These are phyloP conservation scores for Noctua janthe DNA, from an alignment of 2,888 invertebrate species.

Conservation along the genomic window DNA sequence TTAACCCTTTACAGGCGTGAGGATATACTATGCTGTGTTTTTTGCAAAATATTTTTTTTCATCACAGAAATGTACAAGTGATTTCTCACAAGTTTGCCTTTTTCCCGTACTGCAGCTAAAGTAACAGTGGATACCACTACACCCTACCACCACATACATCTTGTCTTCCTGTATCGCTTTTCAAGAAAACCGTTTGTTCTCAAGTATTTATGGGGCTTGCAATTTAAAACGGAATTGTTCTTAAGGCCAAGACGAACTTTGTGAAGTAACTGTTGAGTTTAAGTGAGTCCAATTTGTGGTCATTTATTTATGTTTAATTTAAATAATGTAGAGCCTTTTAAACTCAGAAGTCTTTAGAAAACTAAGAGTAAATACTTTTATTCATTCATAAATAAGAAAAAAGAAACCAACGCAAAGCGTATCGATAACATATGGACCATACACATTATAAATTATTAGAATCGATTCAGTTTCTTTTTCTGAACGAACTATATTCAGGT, in stretches of 20 bases:
- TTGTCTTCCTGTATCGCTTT: background rate
- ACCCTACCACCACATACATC: background rate
- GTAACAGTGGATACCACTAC: background rate
- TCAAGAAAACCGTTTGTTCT: conserved; percentile 8
- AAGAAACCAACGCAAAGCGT: background rate
- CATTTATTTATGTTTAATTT: background rate
- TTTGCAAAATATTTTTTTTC: too few relatives aligned
- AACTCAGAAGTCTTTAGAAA: background rate
- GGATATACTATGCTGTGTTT: too few relatives aligned
- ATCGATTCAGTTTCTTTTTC: too few relatives aligned
- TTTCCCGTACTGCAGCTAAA: background rate
- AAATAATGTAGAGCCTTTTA: background rate
- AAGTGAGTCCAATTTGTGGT: background rate
- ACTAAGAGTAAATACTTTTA: background rate
- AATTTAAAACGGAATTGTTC: conserved; percentile 17
- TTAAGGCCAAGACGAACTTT: background rate
- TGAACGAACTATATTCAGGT: too few relatives aligned
- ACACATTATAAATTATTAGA: too few relatives aligned
- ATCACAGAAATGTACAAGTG: background rate
- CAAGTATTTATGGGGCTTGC: conserved; percentile 9
- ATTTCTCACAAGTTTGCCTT: background rate
- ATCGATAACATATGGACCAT: too few relatives aligned
- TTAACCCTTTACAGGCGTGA: too few relatives aligned
- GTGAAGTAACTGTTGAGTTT: background rate
- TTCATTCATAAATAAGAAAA: background rate